Evolutionary conservation across 2,888 invertebrate species (phyloP), one percentile per base, ranked within the genome.

Genomic region (Tetragonula carbonaria): DNA sequence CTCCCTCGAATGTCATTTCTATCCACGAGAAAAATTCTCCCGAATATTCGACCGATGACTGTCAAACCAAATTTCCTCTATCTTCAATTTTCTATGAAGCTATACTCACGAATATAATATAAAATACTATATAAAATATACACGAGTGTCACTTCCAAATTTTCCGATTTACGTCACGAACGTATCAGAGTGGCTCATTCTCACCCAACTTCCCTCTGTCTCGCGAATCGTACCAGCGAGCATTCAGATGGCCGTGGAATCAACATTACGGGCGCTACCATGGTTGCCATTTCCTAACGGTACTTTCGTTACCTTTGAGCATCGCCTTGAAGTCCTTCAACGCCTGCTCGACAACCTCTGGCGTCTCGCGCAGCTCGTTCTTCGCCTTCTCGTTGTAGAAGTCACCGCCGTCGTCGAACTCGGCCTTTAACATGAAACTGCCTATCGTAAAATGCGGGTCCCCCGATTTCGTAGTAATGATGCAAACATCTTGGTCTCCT

Each of bases 291-390:
- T 33, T 18, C 14, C 5, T 14, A 18, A 1, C 3, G 6, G 2
- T 62, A 33, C 33, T 33, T 3, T 0, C 6, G 4, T 33, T 75
- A 91, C 91, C 90, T 88, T 82, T 78, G 0, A 87, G 2, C 11
- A 89, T 90, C 89, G 95, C 94, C 82, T 95, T 94, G 4, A 97
- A 93, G 87, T 96, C 96, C 66, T 93, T 94, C 38, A 97, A 93
- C 28, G 96, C 96, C 83, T 95, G 94, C 82, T 96, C 95, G 8
- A 96, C 95, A 33, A 95, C 95, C 92, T 97, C 97, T 0, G 97
- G 96, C 0, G 96, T 96, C 94, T 98, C 98, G 82, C 97, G 95
- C 23, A 98, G 94, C 92, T 98, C 97, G 23, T 94, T 95, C 89
- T 95, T 95, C 0, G 98, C 97, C 89, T 96, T 97, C 92, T 97